phyloP scores from a whole-genome alignment of 2,113 vertebrate genomes.

The Coryphaenoides rupestris region DNA sequence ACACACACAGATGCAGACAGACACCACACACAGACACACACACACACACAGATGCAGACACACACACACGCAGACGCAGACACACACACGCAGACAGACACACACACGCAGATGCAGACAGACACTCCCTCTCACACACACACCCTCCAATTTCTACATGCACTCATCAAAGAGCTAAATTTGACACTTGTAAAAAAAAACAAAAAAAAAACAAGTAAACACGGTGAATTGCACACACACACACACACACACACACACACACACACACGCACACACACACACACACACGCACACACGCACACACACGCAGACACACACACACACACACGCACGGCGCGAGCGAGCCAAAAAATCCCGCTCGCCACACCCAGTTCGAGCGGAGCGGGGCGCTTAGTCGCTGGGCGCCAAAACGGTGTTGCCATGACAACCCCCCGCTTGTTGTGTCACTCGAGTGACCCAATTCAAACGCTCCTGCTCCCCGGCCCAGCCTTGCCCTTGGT shows the following conservation, averaged over 20 bases:
- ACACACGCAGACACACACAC: slow-evolving; percentile 7
- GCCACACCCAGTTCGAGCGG: too few species aligned
- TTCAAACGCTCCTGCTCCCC: too few species aligned
- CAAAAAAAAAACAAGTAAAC: not conserved
- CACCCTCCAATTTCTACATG: not conserved
- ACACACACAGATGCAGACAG: not conserved
- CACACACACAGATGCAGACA: not conserved
- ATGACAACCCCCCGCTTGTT: too few species aligned
- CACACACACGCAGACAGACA: slow-evolving; percentile 10
- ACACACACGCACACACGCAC: slow-evolving; percentile 7
- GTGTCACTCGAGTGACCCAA: too few species aligned
- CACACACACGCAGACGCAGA: not conserved
- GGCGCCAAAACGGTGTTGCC: too few species aligned
- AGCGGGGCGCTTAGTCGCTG: too few species aligned
- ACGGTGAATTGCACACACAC: not conserved
- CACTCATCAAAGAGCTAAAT: too few species aligned
- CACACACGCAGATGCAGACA: slow-evolving; percentile 31
- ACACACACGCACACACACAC: slow-evolving; percentile 2
- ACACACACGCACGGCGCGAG: slow-evolving; percentile 4
- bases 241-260: slow-evolving; percentile 1
- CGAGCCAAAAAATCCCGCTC: not conserved
- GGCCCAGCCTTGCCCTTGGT: too few species aligned
- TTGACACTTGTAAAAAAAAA: not conserved
- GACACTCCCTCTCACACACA: slow-evolving; percentile 20
- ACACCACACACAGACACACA: not conserved